These are phyloP conservation scores for Drosophila sordidapex DNA, from an alignment of 2,888 invertebrate genomes.

Conservation along the genomic window DNA sequence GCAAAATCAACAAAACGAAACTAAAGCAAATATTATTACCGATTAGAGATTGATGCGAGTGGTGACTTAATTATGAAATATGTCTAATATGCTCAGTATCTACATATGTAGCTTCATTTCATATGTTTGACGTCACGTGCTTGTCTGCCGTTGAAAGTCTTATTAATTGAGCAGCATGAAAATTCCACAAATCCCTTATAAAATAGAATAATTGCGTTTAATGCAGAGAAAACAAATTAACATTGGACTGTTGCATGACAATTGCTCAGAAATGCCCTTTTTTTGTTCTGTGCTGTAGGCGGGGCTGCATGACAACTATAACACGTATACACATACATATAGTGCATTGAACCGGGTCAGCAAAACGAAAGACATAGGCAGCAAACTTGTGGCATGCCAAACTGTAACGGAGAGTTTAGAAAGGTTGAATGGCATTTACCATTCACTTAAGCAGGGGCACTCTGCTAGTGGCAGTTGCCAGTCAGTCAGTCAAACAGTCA, in stretches of 20 bases:
- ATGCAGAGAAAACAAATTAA: not conserved
- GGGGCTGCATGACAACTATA: slow-evolving; percentile 48
- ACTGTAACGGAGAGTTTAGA: slow-evolving; percentile 68
- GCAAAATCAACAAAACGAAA: slow-evolving; percentile 26
- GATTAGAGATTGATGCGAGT: slow-evolving; percentile 30
- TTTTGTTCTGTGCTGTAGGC: slow-evolving; percentile 36
- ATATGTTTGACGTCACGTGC: slow-evolving; percentile 16
- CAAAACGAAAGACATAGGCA: slow-evolving; percentile 49
- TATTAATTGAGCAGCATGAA: not conserved
- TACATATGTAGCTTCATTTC: not conserved
- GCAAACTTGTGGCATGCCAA: slow-evolving; percentile 49
- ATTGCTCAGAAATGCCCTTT: slow-evolving; percentile 15
- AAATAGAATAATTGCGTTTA: slow-evolving; percentile 29
- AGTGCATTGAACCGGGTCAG: slow-evolving; percentile 62
- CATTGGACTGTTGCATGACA: slow-evolving; percentile 29
- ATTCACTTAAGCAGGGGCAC: slow-evolving; percentile 47
- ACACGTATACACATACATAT: not conserved
- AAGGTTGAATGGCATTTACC: slow-evolving; percentile 75
- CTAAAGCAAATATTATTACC: slow-evolving; percentile 31
- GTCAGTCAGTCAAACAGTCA: slow-evolving; percentile 48
- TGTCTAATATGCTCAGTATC: not conserved
- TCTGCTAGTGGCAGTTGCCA: slow-evolving; percentile 55
- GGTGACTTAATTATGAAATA: slow-evolving; percentile 19
- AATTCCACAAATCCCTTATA: slow-evolving; percentile 51
- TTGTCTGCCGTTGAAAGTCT: not conserved